A percentile compares a stretch with the other conserved stretches of the same genome.
Conservation (phyloP, 2,797 vertebrate genomes). For the Calcarius lapponicus region DNA sequence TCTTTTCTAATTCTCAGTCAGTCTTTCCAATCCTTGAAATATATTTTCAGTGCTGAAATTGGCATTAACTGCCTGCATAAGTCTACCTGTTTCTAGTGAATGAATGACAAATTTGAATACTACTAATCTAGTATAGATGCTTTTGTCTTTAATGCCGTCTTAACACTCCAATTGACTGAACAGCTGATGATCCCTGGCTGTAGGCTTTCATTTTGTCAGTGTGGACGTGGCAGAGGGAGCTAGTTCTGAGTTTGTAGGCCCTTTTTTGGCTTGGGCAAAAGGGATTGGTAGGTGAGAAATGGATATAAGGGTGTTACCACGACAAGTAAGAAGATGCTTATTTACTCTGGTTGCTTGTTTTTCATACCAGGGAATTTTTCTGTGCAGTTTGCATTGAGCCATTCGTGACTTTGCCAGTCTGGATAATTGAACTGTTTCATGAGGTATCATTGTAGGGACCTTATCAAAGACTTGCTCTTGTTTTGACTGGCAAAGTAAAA, state of each 20-base stretch:
- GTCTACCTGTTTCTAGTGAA: slow-evolving; percentile 8
- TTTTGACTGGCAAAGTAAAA: background rate
- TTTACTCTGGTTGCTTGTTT: background rate
- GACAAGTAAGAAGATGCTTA: background rate
- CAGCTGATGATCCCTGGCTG: background rate
- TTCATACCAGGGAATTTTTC: background rate
- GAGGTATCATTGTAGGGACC: background rate
- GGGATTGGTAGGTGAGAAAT: background rate
- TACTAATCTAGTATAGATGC: background rate
- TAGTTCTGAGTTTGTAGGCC: background rate
- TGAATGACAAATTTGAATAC: background rate
- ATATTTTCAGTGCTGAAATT: slow-evolving; percentile 18
- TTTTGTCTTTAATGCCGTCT: background rate
- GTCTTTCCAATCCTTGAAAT: background rate
- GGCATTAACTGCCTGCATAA: background rate
- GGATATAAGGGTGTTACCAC: background rate
- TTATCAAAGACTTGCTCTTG: background rate
- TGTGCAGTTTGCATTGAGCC: background rate
- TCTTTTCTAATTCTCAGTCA: slow-evolving; percentile 1
- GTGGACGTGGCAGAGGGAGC: background rate
- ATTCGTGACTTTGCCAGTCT: background rate
- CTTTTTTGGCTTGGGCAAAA: background rate
- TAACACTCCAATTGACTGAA: background rate
- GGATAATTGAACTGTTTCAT: background rate
- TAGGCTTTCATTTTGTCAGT: background rate